These are phyloP conservation scores for Castor canadensis DNA, from an alignment of 2,113 vertebrate genomes.

Conservation along the genomic window DNA sequence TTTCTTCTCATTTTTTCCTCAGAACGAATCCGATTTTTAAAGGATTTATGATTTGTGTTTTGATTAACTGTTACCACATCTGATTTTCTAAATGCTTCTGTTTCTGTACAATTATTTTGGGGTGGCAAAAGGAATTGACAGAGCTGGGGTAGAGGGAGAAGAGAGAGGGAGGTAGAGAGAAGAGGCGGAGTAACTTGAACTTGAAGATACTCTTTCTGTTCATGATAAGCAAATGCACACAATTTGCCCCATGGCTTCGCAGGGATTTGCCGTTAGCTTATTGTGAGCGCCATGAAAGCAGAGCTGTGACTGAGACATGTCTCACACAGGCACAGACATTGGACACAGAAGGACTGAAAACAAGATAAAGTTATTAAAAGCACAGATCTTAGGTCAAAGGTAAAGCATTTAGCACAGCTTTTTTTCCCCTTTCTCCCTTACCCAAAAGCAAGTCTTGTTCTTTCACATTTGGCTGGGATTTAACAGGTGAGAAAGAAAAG, in stretches of 20 bases:
- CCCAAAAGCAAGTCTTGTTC: neutral
- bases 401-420: neutral
- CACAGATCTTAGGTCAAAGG: neutral
- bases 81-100: neutral
- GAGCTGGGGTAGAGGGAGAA: neutral
- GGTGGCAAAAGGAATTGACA: neutral
- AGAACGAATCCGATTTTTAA: neutral
- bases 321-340: neutral
- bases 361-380: neutral
- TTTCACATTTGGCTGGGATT: neutral
- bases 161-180: neutral
- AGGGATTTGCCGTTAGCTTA: too few relatives aligned
- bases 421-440: neutral
- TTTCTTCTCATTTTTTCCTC: neutral
- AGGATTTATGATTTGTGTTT: neutral
- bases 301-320: neutral
- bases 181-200: neutral
- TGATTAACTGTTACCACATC: neutral
- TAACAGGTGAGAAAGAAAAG: neutral
- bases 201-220: neutral
- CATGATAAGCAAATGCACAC: neutral
- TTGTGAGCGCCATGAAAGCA: neutral
- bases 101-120: conserved; percentile 20
- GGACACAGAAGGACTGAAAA: neutral
- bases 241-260: too few relatives aligned